Evolutionary conservation across 37 sponge, comb jelly and placozoan species (phyloP), one percentile per base, ranked within the genome.

Genomic region (Ianthella basta): DNA sequence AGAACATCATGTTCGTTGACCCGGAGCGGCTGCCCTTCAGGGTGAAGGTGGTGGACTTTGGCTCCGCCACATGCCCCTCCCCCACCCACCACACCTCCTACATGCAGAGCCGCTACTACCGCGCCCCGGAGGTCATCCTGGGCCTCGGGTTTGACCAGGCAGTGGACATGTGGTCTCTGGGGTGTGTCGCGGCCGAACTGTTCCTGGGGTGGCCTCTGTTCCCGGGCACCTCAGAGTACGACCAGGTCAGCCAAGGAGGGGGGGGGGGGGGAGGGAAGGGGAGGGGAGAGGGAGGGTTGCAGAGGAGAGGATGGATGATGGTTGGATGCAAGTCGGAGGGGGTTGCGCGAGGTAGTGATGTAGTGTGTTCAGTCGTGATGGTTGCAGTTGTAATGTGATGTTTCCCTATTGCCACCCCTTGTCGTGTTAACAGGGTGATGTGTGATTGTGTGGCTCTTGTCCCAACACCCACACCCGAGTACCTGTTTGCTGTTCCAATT

Each of bases 1-100:
- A 97, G 82, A 97, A 97, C 86, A 95, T 97, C 64, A 97, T 97
- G 98, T 80, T 97, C 35, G 98, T 97, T 29, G 94, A 97, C 38
- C 91, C 86, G 0, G 87, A 85, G 33, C 85, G 90, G 35, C 83
- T 79, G 63, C 94, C 94, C 0, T 94, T 91, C 84, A 63, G 94
- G 41, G 92, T 96, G 13, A 96, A 96, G 60, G 86, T 96, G 54
- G 94, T 96, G 21, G 97, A 96, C 80, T 96, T 97, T 91, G 98
- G 98, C 0, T 92, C 94, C 24, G 92, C 98, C 39, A 91, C 90
- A 0, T 74, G 78, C 36, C 39, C 85, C 14, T 79, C 87, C 37
- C 59, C 78, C 34, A 85, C 86, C 59, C 77, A 56, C 50, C 50
- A 85, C 53, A 88, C 94, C 56, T 85, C 94, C n/a, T 97, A 97